Evolutionary conservation across 2,797 vertebrate species (phyloP).

Genomic region (Cuniculus paca): DNA sequence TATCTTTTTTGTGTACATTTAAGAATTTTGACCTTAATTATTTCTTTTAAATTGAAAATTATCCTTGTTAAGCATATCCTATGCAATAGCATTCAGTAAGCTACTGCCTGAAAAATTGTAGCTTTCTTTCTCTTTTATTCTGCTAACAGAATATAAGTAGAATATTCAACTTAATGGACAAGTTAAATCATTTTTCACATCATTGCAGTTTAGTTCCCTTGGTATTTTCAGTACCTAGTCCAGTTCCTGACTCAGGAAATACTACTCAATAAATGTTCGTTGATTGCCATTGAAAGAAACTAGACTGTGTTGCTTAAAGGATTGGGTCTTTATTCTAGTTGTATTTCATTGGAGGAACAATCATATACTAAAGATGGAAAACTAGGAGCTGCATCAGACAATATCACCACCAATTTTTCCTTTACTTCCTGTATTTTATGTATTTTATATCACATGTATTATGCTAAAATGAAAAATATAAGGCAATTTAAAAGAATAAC

Average conservation of each 20-base stretch:
- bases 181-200: slow-evolving; percentile 14
- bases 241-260: not conserved
- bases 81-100: not conserved
- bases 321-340: not conserved
- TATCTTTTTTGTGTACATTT: not conserved
- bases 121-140: not conserved
- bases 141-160: slow-evolving; percentile 43
- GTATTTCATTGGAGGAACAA: not conserved
- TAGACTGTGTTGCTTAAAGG: not conserved
- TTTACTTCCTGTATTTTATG: not conserved
- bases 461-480: slow-evolving; percentile 41
- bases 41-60: slow-evolving; percentile 49
- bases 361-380: not conserved
- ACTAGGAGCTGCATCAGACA: not conserved
- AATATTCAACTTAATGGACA: not conserved
- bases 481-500: not conserved
- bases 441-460: not conserved
- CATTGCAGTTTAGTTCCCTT: not conserved
- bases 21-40: not conserved
- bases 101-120: not conserved
- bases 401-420: not conserved
- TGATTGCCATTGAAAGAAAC: not conserved
- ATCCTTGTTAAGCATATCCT: not conserved
- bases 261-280: not conserved
- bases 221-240: not conserved